Percentiles rank a stretch among this genome's conserved stretches.
Conservation (phyloP, 92 coral and sea anemone genomes). For the Umimayanthus chanpuru region DNA sequence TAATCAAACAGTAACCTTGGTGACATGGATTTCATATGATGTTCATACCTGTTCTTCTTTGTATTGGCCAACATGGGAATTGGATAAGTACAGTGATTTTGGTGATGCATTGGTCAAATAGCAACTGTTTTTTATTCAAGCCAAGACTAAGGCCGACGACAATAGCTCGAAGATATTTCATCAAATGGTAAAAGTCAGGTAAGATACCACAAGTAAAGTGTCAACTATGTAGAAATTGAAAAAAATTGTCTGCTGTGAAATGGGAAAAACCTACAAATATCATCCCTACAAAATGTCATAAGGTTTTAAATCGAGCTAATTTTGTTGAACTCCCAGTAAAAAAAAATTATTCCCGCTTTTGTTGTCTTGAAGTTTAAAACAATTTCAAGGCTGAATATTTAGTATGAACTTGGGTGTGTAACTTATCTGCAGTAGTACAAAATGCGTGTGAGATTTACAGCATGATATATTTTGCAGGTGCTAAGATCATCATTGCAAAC, state of each 20-base stretch:
- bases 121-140: no score
- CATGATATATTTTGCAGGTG: neutral
- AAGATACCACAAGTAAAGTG: neutral
- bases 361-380: neutral
- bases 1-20: neutral
- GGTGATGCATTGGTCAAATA: neutral
- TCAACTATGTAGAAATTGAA: no score
- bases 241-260: no score
- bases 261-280: no score
- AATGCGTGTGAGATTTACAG: neutral
- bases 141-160: neutral
- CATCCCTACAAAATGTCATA: no score
- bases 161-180: neutral
- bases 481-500: neutral
- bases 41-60: no score
- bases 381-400: neutral
- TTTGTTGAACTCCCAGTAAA: no score
- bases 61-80: no score
- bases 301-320: no score
- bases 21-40: neutral
- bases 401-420: neutral
- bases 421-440: neutral
- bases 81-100: neutral
- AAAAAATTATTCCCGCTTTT: no score
- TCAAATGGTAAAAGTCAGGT: neutral